phyloP scores from a whole-genome alignment of 2,888 invertebrate genomes.

The Hypsopygia costalis region DNA sequence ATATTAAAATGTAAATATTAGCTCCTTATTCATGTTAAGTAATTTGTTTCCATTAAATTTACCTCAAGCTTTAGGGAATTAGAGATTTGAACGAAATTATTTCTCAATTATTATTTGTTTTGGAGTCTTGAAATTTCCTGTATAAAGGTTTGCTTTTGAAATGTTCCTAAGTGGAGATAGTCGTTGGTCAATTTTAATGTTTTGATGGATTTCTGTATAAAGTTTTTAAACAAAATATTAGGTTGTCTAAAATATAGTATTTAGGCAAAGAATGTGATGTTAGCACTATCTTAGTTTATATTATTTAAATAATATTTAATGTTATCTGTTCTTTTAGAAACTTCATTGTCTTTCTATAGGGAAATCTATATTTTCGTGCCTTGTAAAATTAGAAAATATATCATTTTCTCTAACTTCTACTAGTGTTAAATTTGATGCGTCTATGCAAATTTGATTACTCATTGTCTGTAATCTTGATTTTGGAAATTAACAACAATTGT shows the following conservation, averaged over 20 bases:
- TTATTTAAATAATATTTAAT: slow-evolving; percentile 26
- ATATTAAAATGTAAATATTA: too few relatives aligned
- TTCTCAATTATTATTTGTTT: neutral
- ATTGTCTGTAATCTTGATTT: neutral
- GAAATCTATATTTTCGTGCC: slow-evolving; percentile 8
- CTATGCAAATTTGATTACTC: neutral
- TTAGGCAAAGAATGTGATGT: slow-evolving; percentile 51
- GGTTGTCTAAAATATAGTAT: slow-evolving; percentile 25
- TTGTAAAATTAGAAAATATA: slow-evolving; percentile 4
- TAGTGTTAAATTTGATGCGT: slow-evolving; percentile 1
- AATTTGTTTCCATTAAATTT: slow-evolving; percentile 1
- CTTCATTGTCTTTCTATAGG: slow-evolving; percentile 3
- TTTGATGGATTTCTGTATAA: neutral
- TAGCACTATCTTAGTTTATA: slow-evolving; percentile 46
- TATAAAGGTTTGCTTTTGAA: slow-evolving; percentile 16
- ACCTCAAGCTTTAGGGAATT: too few relatives aligned
- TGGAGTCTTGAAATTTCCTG: slow-evolving; percentile 13
- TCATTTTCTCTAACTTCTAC: neutral
- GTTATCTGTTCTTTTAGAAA: neutral
- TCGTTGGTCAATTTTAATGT: slow-evolving; percentile 12
- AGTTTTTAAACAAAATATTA: slow-evolving; percentile 13
- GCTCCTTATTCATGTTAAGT: neutral
- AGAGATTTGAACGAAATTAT: too few relatives aligned
- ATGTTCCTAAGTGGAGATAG: slow-evolving; percentile 27
- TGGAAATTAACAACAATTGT: neutral